Conservation (phyloP, 2,888 invertebrate genomes). For the Thyatira batis region DNA sequence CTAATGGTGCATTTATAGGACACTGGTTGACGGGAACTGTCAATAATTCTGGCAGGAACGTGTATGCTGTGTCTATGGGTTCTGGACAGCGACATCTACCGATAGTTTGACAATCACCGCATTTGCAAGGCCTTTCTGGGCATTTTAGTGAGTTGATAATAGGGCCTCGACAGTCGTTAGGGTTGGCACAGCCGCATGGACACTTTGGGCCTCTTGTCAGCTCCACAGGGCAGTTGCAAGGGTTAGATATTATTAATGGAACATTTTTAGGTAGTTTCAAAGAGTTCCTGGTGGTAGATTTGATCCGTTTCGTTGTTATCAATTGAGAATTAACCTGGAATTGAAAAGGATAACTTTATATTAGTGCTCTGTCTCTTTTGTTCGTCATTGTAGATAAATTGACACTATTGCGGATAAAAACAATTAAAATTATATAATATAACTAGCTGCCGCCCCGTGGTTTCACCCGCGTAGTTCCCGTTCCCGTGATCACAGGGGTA, state of each 20-base stretch:
- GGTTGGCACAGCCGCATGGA: slow-evolving; percentile 1
- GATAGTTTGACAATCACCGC: neutral
- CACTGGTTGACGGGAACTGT: no score
- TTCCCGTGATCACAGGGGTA: no score
- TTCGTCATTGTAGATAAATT: neutral
- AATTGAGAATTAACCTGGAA: neutral
- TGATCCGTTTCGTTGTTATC: neutral
- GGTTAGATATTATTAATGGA: neutral
- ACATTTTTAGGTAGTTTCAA: neutral
- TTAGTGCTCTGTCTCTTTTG: neutral
- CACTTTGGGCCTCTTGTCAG: neutral
- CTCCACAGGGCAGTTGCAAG: neutral
- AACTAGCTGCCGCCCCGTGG: no score
- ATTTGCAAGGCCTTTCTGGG: neutral
- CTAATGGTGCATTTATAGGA: no score
- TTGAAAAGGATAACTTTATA: neutral
- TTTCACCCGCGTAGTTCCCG: no score
- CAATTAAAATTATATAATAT: neutral
- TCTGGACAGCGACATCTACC: neutral
- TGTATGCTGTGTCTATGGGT: neutral
- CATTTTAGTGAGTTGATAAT: neutral
- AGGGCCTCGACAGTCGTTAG: neutral
- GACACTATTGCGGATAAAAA: neutral
- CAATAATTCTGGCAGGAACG: neutral
- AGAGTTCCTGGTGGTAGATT: neutral